These are phyloP conservation scores for Nasalis larvatus DNA, from an alignment of 2,113 vertebrate genomes.

Conservation along the genomic window DNA sequence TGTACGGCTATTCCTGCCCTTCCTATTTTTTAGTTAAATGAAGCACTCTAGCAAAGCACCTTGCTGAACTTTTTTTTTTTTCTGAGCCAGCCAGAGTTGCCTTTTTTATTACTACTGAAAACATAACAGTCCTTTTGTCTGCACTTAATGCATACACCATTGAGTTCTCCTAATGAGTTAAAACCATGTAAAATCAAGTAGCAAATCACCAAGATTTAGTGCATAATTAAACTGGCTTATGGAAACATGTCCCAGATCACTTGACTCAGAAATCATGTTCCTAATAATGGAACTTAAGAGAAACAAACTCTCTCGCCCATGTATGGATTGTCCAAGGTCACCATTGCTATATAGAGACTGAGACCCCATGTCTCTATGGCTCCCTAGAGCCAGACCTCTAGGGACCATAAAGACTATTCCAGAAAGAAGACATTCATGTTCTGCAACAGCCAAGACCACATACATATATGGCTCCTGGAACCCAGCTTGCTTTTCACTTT, in stretches of 20 bases:
- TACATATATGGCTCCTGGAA: neutral
- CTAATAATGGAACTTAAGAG: neutral
- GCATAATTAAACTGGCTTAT: neutral
- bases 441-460: neutral
- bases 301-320: neutral
- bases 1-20: neutral
- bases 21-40: neutral
- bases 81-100: neutral
- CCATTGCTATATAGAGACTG: neutral
- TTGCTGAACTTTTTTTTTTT: neutral
- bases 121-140: neutral
- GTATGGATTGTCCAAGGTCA: neutral
- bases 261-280: neutral
- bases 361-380: neutral
- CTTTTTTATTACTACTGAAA: neutral
- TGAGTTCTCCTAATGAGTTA: neutral
- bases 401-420: neutral
- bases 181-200: neutral
- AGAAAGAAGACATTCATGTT: neutral
- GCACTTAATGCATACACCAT: neutral
- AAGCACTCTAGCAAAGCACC: neutral
- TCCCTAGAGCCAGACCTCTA: neutral
- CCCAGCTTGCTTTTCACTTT: neutral
- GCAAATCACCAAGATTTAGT: neutral
- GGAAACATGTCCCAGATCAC: neutral